Evolutionary conservation across 1,140 invertebrate genomes (phyloP).

Genomic region (Saccostrea echinata): DNA sequence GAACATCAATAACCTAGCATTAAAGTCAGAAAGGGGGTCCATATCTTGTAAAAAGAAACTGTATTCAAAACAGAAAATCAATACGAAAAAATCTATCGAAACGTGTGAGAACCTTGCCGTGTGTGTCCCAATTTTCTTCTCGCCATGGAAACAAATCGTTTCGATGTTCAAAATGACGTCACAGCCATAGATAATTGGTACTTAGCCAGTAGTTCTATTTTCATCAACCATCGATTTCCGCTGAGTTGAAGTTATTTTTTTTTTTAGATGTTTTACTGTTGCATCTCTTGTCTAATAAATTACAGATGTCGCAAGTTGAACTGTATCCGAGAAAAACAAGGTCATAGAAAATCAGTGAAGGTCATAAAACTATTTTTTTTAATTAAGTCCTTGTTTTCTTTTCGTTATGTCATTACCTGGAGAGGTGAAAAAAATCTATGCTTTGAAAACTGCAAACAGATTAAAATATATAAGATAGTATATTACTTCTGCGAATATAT

Average conservation of each 20-base stretch:
- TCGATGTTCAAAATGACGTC: slow-evolving; percentile 57
- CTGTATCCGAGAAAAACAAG: slow-evolving; percentile 25
- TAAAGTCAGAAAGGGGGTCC: slow-evolving; percentile 44
- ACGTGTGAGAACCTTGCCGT: slow-evolving; percentile 45
- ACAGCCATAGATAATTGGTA: slow-evolving; percentile 52
- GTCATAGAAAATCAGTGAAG: slow-evolving; percentile 28
- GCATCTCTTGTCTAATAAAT: slow-evolving; percentile 5
- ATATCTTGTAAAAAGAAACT: slow-evolving; percentile 44
- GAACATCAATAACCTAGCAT: slow-evolving; percentile 44
- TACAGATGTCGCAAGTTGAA: slow-evolving; percentile 23
- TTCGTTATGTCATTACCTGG: neutral
- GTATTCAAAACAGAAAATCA: slow-evolving; percentile 48
- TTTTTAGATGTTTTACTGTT: neutral
- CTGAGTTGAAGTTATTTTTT: slow-evolving; percentile 8
- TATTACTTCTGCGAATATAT: neutral
- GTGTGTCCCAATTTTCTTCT: slow-evolving; percentile 48
- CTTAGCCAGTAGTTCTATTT: slow-evolving; percentile 55
- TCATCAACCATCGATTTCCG: slow-evolving; percentile 32
- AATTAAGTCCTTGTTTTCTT: neutral
- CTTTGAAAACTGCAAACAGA: neutral
- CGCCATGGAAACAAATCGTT: slow-evolving; percentile 59
- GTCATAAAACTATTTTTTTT: neutral
- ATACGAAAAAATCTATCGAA: slow-evolving; percentile 54
- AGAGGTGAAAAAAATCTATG: neutral
- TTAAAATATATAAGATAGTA: neutral